Conservation (phyloP, 2,888 invertebrate species). For the Nemurella pictetii region DNA sequence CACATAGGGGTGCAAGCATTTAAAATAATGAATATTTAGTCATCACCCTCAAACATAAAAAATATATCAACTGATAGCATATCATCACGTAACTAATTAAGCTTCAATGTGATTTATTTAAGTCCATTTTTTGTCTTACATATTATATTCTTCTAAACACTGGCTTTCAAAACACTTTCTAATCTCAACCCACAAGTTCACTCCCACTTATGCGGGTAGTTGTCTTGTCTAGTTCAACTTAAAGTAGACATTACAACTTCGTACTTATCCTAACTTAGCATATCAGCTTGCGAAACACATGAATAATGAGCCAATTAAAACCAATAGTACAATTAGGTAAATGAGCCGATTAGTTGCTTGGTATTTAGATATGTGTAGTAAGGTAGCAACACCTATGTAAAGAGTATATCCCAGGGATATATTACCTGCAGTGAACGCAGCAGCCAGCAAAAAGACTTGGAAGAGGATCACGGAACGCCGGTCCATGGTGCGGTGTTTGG, state of each 20-base stretch:
- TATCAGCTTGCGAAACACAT: not conserved
- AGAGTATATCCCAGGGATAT: no score
- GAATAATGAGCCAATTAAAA: not conserved
- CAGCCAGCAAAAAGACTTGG: not conserved
- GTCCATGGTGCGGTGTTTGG: no score
- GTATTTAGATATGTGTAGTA: not conserved
- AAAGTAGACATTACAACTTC: not conserved
- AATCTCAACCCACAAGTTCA: not conserved
- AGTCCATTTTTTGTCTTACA: not conserved
- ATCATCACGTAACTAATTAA: not conserved
- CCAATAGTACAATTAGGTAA: not conserved
- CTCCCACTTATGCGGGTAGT: not conserved
- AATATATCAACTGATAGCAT: no score
- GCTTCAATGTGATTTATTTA: not conserved
- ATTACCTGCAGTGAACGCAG: not conserved
- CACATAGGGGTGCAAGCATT: not conserved
- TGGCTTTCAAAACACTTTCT: no score
- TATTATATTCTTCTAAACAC: no score
- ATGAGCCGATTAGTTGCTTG: not conserved
- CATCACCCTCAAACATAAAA: not conserved
- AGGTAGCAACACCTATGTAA: no score
- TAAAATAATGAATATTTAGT: not conserved
- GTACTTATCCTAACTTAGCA: not conserved
- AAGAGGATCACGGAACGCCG: not conserved
- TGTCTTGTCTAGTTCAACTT: not conserved